Conservation (phyloP, 2,797 vertebrate genomes). For the Danionella dracula region DNA sequence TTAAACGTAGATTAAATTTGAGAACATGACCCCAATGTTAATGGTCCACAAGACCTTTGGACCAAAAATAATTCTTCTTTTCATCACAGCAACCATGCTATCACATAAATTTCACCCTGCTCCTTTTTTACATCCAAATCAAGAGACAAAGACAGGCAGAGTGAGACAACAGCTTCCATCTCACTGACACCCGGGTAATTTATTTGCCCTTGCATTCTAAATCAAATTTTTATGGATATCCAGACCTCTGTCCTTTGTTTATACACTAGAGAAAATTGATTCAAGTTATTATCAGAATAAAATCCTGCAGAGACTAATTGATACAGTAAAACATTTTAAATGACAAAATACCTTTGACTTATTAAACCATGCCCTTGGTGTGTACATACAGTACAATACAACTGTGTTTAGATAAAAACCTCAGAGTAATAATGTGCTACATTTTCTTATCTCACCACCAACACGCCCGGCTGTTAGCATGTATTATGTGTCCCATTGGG, state of each 20-base stretch:
- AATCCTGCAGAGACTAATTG: not conserved
- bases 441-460: slow-evolving; percentile 21
- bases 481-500: slow-evolving; percentile 3
- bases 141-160: not conserved
- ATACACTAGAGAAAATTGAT: not conserved
- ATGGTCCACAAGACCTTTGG: not conserved
- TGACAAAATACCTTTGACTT: not conserved
- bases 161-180: not conserved
- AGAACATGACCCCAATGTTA: not conserved
- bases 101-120: slow-evolving; percentile 1
- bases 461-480: slow-evolving; percentile 2
- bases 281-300: not conserved
- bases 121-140: slow-evolving; percentile 10
- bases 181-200: slow-evolving; percentile 7
- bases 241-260: slow-evolving; percentile 12
- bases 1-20: not conserved
- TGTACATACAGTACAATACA: not conserved
- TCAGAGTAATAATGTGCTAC: not conserved
- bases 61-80: slow-evolving; percentile 24
- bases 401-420: slow-evolving; percentile 11
- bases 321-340: slow-evolving; percentile 9
- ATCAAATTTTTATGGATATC: slow-evolving; percentile 18
- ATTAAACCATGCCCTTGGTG: not conserved
- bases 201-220: slow-evolving; percentile 19
- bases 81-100: slow-evolving; percentile 12